Conservation (phyloP, 30 jellyfish, hydroid and myxozoan genomes). For the Aurelia coerulea region DNA sequence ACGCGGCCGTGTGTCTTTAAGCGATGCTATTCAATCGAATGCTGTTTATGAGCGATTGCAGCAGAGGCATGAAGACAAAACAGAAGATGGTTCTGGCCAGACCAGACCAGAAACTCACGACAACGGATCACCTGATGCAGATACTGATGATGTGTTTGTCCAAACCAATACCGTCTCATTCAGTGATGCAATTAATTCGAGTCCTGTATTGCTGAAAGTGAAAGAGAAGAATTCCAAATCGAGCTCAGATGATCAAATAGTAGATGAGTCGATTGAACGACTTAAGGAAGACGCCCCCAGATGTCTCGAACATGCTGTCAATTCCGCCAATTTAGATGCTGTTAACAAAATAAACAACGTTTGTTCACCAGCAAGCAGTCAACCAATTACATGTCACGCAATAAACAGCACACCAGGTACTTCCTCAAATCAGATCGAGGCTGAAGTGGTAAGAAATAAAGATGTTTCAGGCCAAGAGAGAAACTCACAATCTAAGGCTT, state of each 20-base stretch:
- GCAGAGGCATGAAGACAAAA: conserved; percentile 13
- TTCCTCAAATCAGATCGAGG: neutral
- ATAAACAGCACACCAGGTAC: neutral
- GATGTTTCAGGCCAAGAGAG: neutral
- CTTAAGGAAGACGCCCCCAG: neutral
- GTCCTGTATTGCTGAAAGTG: conserved; percentile 18
- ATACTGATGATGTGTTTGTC: neutral
- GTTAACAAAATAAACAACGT: too few species aligned
- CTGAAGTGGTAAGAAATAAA: neutral
- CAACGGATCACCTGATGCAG: neutral
- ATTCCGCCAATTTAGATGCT: too few species aligned
- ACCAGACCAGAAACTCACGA: neutral
- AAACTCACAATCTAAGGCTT: neutral
- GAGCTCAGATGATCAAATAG: neutral
- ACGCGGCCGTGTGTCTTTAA: conserved; percentile 16
- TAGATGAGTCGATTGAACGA: neutral
- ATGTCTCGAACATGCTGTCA: neutral
- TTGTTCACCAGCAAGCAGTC: neutral
- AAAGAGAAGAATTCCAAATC: conserved; percentile 2
- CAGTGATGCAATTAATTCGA: conserved; percentile 34
- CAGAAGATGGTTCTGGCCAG: neutral
- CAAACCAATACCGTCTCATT: neutral
- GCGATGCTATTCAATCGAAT: conserved; percentile 67
- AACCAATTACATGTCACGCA: neutral
- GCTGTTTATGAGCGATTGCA: conserved; percentile 57